Evolutionary conservation across 1,140 invertebrate genomes (phyloP), one percentile per base, ranked within the genome.

Genomic region (Helicoverpa armigera): DNA sequence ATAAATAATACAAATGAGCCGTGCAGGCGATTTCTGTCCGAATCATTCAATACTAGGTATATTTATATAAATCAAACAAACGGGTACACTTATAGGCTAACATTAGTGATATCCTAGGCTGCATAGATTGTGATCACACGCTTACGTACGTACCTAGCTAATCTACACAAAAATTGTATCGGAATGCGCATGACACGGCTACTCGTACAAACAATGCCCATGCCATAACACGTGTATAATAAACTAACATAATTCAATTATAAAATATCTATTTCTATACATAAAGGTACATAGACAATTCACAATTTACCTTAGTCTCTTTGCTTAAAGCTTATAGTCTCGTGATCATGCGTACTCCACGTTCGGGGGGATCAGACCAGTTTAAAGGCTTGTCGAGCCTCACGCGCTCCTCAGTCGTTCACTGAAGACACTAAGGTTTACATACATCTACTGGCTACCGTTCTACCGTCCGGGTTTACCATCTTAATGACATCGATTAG

Each of bases 321-420:
- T 79, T 72, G 78, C 84, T 86, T 86, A 86, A 86, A 86, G 84
- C 84, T 86, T 79, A 84, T 70, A 77, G 61, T 82, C 78, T 79
- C 80, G 67, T 82, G 69, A 81, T 76, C 61, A 79, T 67, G 58
- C 72, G 51, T 29, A 60, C 54, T 72, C 61, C 50, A 48, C 43
- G 48, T 12, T 82, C 81, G 81, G 73, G 67, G 81, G 77, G 76
- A 74, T 69, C 23, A 53, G 56, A 65, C 65, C 76, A 79, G 74
- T 79, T 82, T 75, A 74, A 69, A 82, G 81, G 61, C 77, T 74
- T 82, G 81, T 67, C 53, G 77, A 69, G 70, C 80, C 80, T 81
- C 9, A 51, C 69, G 48, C 63, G 13, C 29, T 60, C 23, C 69
- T 67, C 75, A 53, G 43, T 67, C 63, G 35, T 67, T 48, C n/a